Evolutionary conservation across 2,113 vertebrate genomes (phyloP).

Genomic region (Bufo bufo): DNA sequence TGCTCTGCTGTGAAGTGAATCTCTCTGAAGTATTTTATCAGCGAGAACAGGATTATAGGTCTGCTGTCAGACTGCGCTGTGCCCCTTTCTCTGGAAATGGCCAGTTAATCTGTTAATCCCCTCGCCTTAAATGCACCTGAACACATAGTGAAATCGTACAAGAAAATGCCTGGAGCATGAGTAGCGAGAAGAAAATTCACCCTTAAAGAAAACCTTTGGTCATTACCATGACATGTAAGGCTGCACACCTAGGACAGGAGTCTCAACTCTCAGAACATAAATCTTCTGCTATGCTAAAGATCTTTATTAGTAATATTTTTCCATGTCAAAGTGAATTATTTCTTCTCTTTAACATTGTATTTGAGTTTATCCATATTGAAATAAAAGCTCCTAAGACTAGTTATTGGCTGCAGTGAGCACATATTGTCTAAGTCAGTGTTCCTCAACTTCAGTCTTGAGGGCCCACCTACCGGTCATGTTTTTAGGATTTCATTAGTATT

Average conservation of each 20-base stretch:
- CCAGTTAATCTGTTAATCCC: constrained; percentile 47
- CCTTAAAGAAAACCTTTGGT: not conserved
- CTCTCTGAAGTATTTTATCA: constrained; percentile 41
- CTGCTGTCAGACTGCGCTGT: constrained; percentile 20
- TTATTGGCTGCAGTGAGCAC: too few relatives aligned
- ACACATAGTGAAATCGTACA: constrained; percentile 4
- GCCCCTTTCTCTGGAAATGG: constrained; percentile 37
- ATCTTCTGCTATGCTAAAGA: not conserved
- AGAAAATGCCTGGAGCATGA: not conserved
- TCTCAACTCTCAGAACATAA: not conserved
- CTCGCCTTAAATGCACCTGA: constrained; percentile 26
- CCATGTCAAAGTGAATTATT: not conserved
- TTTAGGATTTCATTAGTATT: too few relatives aligned
- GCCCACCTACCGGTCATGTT: too few relatives aligned
- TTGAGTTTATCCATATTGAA: not conserved
- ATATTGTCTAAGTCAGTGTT: too few relatives aligned
- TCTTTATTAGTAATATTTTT: not conserved
- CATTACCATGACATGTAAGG: not conserved
- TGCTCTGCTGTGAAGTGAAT: constrained; percentile 38
- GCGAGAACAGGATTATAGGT: constrained; percentile 44
- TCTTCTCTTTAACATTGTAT: not conserved
- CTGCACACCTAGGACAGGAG: not conserved
- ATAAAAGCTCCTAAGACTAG: too few relatives aligned
- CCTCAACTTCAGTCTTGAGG: too few relatives aligned
- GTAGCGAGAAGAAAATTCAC: not conserved